Conservation (phyloP, 2,888 invertebrate genomes). For the Phaedon cochleariae region DNA sequence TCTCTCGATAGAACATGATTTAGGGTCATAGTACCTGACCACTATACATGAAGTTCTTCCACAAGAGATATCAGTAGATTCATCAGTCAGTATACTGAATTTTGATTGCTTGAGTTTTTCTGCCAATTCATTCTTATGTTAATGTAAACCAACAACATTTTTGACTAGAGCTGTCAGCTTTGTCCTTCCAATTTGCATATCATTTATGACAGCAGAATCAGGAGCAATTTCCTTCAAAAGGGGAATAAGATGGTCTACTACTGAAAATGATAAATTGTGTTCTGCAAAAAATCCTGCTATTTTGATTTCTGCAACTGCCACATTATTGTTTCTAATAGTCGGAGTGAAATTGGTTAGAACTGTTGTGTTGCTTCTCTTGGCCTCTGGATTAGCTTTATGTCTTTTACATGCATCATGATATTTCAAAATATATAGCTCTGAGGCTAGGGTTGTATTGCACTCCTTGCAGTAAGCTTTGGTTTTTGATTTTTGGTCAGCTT, state of each 20-base stretch:
- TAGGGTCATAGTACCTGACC: conserved; percentile 43
- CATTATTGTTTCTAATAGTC: too few species aligned
- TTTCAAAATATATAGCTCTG: too few species aligned
- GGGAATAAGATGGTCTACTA: conserved; percentile 19
- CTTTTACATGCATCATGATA: too few species aligned
- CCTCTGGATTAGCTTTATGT: too few species aligned
- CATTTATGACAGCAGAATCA: conserved; percentile 22
- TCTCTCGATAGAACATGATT: conserved; percentile 11
- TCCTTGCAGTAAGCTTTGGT: too few species aligned
- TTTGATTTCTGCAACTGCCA: conserved; percentile 15
- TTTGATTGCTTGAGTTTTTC: conserved; percentile 10
- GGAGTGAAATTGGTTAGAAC: too few species aligned
- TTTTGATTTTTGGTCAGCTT: too few species aligned
- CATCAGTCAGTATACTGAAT: conserved; percentile 39
- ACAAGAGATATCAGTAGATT: conserved; percentile 41
- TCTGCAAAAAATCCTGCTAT: conserved; percentile 15
- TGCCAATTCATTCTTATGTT: conserved; percentile 13
- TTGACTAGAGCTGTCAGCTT: conserved; percentile 16
- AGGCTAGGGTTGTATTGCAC: too few species aligned
- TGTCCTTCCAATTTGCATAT: conserved; percentile 16
- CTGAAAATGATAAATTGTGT: conserved; percentile 19
- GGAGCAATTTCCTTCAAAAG: conserved; percentile 14
- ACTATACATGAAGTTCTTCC: conserved; percentile 45
- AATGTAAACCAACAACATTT: conserved; percentile 22
- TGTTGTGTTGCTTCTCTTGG: too few species aligned